Conservation (phyloP, 2,888 invertebrate genomes). For the Entomobrya proxima region DNA sequence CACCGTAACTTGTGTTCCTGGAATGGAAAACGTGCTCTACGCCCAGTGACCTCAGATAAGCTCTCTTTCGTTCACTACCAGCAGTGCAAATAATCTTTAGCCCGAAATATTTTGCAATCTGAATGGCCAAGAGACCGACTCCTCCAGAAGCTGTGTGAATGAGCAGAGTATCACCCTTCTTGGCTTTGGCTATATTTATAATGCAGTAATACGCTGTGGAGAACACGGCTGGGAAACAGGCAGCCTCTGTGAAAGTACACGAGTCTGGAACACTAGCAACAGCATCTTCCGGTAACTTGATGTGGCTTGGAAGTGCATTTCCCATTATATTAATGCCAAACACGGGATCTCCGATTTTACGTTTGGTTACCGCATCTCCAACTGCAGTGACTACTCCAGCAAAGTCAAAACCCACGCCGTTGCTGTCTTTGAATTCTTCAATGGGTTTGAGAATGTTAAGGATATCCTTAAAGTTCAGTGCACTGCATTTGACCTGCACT, state of each 20-base stretch:
- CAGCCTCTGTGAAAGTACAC: conserved; percentile 29
- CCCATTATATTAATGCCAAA: conserved; percentile 57
- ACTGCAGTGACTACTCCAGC: conserved; percentile 55
- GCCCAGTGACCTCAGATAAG: conserved; percentile 22
- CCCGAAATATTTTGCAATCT: conserved; percentile 27
- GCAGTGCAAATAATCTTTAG: conserved; percentile 44
- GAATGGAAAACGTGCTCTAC: conserved; percentile 48
- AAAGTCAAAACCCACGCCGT: conserved; percentile 65
- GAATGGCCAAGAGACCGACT: conserved; percentile 39
- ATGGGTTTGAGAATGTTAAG: conserved; percentile 62
- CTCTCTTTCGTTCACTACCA: conserved; percentile 32
- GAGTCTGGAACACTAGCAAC: conserved; percentile 10
- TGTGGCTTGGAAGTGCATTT: conserved; percentile 60
- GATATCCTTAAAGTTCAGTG: conserved; percentile 65
- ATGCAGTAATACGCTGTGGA: conserved; percentile 50
- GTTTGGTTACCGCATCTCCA: conserved; percentile 22
- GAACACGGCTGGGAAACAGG: conserved; percentile 46
- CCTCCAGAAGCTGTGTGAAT: conserved; percentile 57
- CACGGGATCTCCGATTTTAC: conserved; percentile 57
- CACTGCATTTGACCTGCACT: conserved; percentile 53
- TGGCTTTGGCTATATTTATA: conserved; percentile 1
- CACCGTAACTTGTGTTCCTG: conserved; percentile 1
- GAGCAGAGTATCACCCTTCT: conserved; percentile 20
- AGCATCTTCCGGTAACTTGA: conserved; percentile 31
- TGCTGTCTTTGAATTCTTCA: conserved; percentile 52